Base-by-base conservation (phyloP, 2,113 vertebrate genomes). In the Eclectus roratus region DNA sequence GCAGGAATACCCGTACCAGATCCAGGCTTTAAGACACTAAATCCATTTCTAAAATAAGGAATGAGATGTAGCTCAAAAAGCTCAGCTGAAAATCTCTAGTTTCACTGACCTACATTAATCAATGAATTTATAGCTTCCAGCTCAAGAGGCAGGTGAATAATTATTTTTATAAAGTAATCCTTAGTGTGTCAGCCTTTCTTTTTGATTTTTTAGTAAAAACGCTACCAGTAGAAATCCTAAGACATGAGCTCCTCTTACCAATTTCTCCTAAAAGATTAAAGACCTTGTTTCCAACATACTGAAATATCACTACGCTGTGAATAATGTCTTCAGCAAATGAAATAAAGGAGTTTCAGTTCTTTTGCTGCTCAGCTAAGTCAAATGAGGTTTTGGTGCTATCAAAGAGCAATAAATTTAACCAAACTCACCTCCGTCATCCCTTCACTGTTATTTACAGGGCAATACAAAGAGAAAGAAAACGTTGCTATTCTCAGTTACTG, bases 31-130 rank as follows among this genome's bases (percentile, higher is more conserved):
- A 49, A 87, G 63, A 81, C 8, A 66, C 16, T 64, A 86, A 88
- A 61, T 4, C 7, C 7, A 53, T 44, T 89, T 81, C 56, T 27
- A 72, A 93, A 90, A 74, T 31, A 56, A 79, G 31, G 31, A 94
- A 76, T 65, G 16, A 33, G 8, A 78, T 50, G 29, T 39, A 72
- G 44, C 74, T 91, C 33, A 90, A 76, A 63, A 91, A 79, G 39
- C 28, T 69, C 11, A 20, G 8, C 61, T 72, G 53, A 89, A 77
- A 91, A 87, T 61, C 41, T 84, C 52, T 56, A 61, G 52, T 79
- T 91, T 93, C 73, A 89, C 21, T 95, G 93, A 96, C 83, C 90
- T 82, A 95, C n/a, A 96, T 96, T 89, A 86, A 91, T 79, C 82
- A 89, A 73, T 18, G 6, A 84, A 69, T 77, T 95, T 86, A 91